A percentile compares a stretch with the other conserved stretches of the same genome.
Evolutionary conservation across 1,140 invertebrate species (phyloP).

Genomic region (Micrasema longulum): DNA sequence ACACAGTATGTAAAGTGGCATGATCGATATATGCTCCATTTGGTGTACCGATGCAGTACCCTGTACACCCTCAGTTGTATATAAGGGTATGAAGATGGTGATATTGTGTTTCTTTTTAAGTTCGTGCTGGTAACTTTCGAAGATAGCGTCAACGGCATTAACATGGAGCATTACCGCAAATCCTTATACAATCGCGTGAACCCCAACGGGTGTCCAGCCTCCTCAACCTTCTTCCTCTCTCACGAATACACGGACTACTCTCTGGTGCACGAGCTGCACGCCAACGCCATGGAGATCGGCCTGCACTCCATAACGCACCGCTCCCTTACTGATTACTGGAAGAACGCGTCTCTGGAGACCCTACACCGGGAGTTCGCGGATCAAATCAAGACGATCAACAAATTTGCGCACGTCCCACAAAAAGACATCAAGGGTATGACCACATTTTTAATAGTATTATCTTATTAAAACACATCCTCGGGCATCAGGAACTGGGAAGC

Average conservation of each 20-base stretch:
- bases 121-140: slow-evolving; percentile 1
- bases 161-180: background rate
- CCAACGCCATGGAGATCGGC: slow-evolving; percentile 76
- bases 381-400: slow-evolving; percentile 65
- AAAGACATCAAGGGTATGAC: slow-evolving; percentile 21
- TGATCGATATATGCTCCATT: no score
- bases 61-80: no score
- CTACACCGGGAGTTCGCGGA: slow-evolving; percentile 71
- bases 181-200: background rate
- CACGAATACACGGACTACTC: slow-evolving; percentile 79
- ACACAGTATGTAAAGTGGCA: no score
- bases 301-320: slow-evolving; percentile 72
- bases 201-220: slow-evolving; percentile 57
- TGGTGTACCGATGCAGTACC: no score
- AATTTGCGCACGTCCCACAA: slow-evolving; percentile 71
- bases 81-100: no score
- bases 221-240: slow-evolving; percentile 76
- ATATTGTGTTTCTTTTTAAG: background rate
- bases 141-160: background rate
- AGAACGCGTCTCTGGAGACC: slow-evolving; percentile 59
- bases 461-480: background rate
- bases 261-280: slow-evolving; percentile 72
- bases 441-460: background rate
- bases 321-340: slow-evolving; percentile 64
- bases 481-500: background rate